Conservation (phyloP, 2,797 vertebrate genomes). For the Notolabrus celidotus region DNA sequence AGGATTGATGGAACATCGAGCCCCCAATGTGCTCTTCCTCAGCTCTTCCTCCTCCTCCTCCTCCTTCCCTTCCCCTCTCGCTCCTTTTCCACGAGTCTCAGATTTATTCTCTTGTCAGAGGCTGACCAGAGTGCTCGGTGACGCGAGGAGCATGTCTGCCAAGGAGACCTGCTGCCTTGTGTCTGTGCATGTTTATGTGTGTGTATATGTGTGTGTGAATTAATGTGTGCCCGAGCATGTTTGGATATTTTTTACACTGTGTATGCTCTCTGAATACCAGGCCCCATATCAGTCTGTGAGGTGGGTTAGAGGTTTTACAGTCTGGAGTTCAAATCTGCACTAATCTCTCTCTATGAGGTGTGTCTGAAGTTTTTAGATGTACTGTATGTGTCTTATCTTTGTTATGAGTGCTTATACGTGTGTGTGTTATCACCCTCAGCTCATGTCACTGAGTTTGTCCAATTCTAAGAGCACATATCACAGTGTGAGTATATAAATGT, state of each 20-base stretch:
- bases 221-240: slow-evolving; percentile 30
- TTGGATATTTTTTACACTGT: slow-evolving; percentile 14
- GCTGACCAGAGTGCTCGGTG: slow-evolving; percentile 68
- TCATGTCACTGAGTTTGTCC: slow-evolving; percentile 44
- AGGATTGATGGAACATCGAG: slow-evolving; percentile 68
- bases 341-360: background rate
- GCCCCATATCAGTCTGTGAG: background rate
- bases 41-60: slow-evolving; percentile 40
- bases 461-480: slow-evolving; percentile 39
- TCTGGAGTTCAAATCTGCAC: slow-evolving; percentile 22
- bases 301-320: slow-evolving; percentile 8
- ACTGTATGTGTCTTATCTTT: slow-evolving; percentile 2
- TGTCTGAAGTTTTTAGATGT: background rate
- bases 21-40: slow-evolving; percentile 60
- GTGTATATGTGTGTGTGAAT: slow-evolving; percentile 18
- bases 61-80: slow-evolving; percentile 30
- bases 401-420: background rate
- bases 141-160: slow-evolving; percentile 68
- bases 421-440: slow-evolving; percentile 18
- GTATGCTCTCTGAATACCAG: background rate
- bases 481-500: slow-evolving; percentile 50
- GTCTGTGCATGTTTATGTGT: slow-evolving; percentile 39
- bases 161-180: slow-evolving; percentile 55
- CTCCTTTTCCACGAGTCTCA: slow-evolving; percentile 34
- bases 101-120: slow-evolving; percentile 81